Base-by-base conservation (phyloP, 2,113 vertebrate species). In the Thryonomys swinderianus region DNA sequence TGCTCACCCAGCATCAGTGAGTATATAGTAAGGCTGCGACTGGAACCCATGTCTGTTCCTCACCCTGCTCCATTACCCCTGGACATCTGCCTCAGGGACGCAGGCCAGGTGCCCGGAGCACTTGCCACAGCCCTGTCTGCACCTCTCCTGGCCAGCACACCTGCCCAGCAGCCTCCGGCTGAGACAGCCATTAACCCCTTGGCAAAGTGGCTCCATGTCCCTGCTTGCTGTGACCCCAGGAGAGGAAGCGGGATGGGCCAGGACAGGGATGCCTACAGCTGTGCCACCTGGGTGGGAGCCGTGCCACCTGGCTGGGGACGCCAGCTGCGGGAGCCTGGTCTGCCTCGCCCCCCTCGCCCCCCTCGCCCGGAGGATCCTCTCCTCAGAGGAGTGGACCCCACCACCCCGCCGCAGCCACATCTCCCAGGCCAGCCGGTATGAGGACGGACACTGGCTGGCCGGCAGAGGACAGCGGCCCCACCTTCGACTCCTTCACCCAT, bases 121-220 rank as follows among this genome's bases (percentile, higher is more conserved):
- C 8, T 17, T 18, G 51, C 53, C 40, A 5, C 2, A 17, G 4
- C 14, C 13, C 3, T 2, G 34, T 27, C 82, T 48, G 87, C 17
- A 10, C 30, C n/a, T n/a, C 5, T 32, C 37, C 12, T 25, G 3
- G 1, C 0, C 25, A 18, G n/a, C 30, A 42, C 13, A 4, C 16
- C 30, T 1, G 0, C 37, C 82, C 12, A 0, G 18, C 27, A 12
- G 37, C 55, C 21, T 37, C 11, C 42, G 27, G 40, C 42, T 69
- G 71, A 2, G n/a, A 76, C 40, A 3, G 14, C 67, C 48, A 14
- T 25, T 4, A 55, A 34, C 12, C 34, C 30, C 40, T 67, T 3
- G 20, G 55, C 40, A 48, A 32, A 88, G 69, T n/a, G n/a, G 48
- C 48, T 20, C 83, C 2, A 0, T 6, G 10, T 66, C 7, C 9